Evolutionary conservation across 2,113 vertebrate species (phyloP).

Genomic region (Cyanoramphus novaezelandiae): DNA sequence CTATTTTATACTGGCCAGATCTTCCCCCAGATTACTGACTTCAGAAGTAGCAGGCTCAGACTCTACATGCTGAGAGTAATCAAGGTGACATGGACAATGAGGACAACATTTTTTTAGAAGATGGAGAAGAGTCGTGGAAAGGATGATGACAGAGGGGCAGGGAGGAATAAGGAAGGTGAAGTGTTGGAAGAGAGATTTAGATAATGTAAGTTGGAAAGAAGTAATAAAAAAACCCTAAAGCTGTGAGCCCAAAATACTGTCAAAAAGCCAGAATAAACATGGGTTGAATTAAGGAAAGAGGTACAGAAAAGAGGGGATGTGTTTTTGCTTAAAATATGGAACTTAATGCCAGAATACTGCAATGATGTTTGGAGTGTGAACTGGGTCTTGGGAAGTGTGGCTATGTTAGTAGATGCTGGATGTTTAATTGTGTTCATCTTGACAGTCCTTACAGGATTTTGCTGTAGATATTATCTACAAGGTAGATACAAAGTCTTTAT

Average conservation of each 20-base stretch:
- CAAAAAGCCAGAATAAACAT: not conserved
- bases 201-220: not conserved
- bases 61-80: not conserved
- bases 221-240: not conserved
- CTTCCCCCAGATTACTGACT: not conserved
- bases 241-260: not conserved
- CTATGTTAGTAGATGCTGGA: not conserved
- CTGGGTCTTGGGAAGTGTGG: not conserved
- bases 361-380: not conserved
- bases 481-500: not conserved
- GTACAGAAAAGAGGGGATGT: not conserved
- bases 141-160: not conserved
- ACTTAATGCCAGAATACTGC: not conserved
- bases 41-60: not conserved
- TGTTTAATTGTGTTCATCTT: not conserved
- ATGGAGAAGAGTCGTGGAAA: not conserved
- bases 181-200: not conserved
- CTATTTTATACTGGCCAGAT: not conserved
- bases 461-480: not conserved
- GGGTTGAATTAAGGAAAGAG: not conserved
- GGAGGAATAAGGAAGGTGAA: not conserved
- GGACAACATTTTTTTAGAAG: not conserved
- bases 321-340: not conserved
- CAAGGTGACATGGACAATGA: not conserved
- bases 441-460: not conserved